Conservation (phyloP, 2,797 vertebrate species). For the Liparis tanakae region DNA sequence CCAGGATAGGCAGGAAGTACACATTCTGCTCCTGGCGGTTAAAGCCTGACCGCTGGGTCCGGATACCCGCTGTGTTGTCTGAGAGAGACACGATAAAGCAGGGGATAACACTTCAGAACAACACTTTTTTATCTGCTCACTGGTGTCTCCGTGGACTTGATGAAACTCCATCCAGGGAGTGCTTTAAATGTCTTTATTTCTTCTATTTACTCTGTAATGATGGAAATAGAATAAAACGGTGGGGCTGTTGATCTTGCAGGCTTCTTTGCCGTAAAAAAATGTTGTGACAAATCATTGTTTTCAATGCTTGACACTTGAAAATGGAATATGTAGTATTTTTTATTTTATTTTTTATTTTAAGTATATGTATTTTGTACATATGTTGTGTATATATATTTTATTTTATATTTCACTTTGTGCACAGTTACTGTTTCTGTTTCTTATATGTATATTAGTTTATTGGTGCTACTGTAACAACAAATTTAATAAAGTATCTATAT, state of each 20-base stretch:
- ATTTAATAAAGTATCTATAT: too few relatives aligned
- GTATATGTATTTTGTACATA: too few relatives aligned
- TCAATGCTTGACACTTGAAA: constrained; percentile 3
- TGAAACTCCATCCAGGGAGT: constrained; percentile 8
- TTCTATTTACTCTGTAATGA: neutral
- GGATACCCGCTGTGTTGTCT: constrained; percentile 95
- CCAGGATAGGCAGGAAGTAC: constrained; percentile 94
- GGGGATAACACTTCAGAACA: constrained; percentile 40
- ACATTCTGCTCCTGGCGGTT: constrained; percentile 96
- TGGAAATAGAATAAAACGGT: neutral
- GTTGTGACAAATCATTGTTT: constrained; percentile 13
- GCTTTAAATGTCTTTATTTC: constrained; percentile 17
- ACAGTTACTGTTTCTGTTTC: too few relatives aligned
- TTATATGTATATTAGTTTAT: too few relatives aligned
- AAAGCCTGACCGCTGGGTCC: constrained; percentile 91
- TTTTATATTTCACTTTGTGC: too few relatives aligned
- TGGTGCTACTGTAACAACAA: too few relatives aligned
- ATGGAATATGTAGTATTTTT: neutral
- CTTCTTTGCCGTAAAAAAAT: neutral
- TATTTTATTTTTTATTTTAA: too few relatives aligned
- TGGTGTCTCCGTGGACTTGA: neutral
- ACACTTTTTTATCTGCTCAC: constrained; percentile 15
- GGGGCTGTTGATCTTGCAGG: neutral
- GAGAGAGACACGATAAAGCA: constrained; percentile 47
- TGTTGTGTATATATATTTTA: too few relatives aligned